Base-by-base conservation (phyloP, 2,113 vertebrate species). In the Alces alces region DNA sequence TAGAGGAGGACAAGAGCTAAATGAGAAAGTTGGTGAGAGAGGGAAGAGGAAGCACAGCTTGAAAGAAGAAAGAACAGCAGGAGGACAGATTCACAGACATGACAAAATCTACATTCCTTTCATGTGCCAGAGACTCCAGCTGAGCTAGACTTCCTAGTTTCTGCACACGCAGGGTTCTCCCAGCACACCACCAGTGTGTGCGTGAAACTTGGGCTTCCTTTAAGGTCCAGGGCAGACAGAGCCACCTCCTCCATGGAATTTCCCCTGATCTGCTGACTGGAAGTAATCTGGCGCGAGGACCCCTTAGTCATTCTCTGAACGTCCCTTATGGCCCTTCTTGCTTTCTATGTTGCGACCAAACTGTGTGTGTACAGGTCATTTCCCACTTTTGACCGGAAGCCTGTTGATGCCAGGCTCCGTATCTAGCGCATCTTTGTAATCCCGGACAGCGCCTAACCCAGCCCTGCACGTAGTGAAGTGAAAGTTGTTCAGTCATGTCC, bases 361-460 rank as follows among this genome's bases (percentile, higher is more conserved):
- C 23, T 33, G 3, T n/a, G 13, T 7, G 33, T 15, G 0, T 43
- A 11, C 2, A 1, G 7, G 45, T 25, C n/a, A 8, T 57, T 80
- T 70, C 25, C 55, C n/a, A 28, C 60, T 45, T 52, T 73, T 39
- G 27, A 27, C n/a, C 21, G 7, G 27, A 57, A 89, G 21, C n/a
- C 27, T n/a, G 9, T 6, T 14, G 19, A 28, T 36, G 28, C 64
- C n/a, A 7, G 57, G 36, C 16, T 4, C 43, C 30, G 11, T 23
- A 39, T 10, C 6, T 17, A 47, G 43, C 4, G 17, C 3, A 12
- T 9, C 25, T 61, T 39, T 64, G 70, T n/a, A 36, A 50, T 79
- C 57, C 54, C 1, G 5, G 2, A 11, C 17, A 23, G 12, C 6
- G 36, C 23, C 9, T 60, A 36, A 66, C 14, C 8, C 27, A n/a